Evolutionary conservation across 2,888 invertebrate genomes (phyloP).

Genomic region (Phrixothrix hirtus): DNA sequence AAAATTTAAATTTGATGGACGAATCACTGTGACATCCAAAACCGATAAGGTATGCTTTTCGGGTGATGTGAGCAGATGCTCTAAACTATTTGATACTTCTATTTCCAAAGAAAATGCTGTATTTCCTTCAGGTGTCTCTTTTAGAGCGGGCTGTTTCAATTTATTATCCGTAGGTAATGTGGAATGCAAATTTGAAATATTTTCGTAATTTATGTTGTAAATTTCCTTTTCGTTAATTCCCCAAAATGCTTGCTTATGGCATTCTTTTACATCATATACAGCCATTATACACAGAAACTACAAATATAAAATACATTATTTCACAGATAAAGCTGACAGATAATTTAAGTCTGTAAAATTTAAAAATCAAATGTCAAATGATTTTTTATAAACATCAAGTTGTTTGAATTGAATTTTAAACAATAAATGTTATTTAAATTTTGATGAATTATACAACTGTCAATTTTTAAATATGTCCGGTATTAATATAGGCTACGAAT

Average conservation of each 20-base stretch:
- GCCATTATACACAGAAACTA: background rate
- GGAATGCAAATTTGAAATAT: background rate
- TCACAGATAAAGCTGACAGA: background rate
- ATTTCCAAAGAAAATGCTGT: conserved; percentile 48
- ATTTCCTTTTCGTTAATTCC: conserved; percentile 27
- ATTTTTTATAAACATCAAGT: no score
- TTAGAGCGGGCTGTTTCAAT: background rate
- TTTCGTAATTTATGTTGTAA: conserved; percentile 17
- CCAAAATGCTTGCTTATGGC: no score
- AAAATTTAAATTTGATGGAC: conserved; percentile 40
- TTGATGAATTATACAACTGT: conserved; percentile 15
- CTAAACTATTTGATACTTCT: conserved; percentile 48
- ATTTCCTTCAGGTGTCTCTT: conserved; percentile 15
- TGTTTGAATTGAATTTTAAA: no score
- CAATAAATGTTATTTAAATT: no score
- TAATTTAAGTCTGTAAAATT: no score
- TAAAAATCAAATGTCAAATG: background rate
- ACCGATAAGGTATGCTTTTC: conserved; percentile 43
- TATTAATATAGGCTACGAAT: conserved; percentile 33
- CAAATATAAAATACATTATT: background rate
- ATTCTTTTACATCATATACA: no score
- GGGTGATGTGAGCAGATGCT: conserved; percentile 43
- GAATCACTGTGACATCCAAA: conserved; percentile 51
- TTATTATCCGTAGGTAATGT: background rate
- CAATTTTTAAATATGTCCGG: conserved; percentile 36